These are phyloP conservation scores for Watsonalla cultraria DNA, from an alignment of 2,888 invertebrate genomes.

Conservation along the genomic window DNA sequence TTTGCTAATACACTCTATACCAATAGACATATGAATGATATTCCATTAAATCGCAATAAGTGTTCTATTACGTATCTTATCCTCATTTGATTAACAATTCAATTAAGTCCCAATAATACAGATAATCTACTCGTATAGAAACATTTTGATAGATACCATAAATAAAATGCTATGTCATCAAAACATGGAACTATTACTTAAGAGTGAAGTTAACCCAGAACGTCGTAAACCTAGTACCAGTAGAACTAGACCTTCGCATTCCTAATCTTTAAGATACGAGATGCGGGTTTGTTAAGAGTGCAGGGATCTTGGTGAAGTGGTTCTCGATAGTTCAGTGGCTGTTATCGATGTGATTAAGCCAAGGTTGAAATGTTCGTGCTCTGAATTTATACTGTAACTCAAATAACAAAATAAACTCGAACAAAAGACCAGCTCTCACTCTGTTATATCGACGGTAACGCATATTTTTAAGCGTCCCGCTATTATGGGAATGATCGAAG, in stretches of 20 bases:
- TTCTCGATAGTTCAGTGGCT: slow-evolving; percentile 27
- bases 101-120: neutral
- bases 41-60: no score
- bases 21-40: no score
- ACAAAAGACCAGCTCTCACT: no score
- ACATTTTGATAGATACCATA: neutral
- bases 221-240: slow-evolving; percentile 26
- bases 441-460: no score
- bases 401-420: no score
- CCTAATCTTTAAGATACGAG: slow-evolving; percentile 2
- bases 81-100: no score
- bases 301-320: slow-evolving; percentile 17
- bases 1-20: no score
- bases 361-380: slow-evolving; percentile 43
- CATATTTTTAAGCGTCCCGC: no score
- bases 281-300: slow-evolving; percentile 6
- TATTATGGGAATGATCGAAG: no score
- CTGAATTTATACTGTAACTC: slow-evolving; percentile 34
- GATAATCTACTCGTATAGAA: neutral
- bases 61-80: no score
- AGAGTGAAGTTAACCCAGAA: slow-evolving; percentile 33
- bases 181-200: slow-evolving; percentile 20
- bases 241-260: slow-evolving; percentile 22
- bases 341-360: slow-evolving; percentile 42
- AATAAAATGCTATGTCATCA: slow-evolving; percentile 19